These are phyloP conservation scores for Bubo bubo DNA, from an alignment of 2,113 vertebrate species.

Conservation along the genomic window DNA sequence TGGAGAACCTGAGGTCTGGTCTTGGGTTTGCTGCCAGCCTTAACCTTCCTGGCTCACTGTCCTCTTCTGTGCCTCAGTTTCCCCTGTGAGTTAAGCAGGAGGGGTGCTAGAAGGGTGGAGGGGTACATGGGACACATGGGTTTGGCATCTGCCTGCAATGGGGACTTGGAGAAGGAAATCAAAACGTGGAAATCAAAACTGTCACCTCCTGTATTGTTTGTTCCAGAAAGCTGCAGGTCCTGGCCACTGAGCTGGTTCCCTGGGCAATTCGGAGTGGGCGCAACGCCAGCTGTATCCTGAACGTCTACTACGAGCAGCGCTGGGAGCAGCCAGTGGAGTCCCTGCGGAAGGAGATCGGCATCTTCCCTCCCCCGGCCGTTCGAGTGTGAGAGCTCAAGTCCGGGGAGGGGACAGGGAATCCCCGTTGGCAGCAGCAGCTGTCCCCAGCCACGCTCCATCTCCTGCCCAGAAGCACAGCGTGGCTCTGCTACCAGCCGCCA, in stretches of 20 bases:
- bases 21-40: not conserved
- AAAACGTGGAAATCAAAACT: not conserved
- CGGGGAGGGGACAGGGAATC: not conserved
- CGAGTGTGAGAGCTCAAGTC: not conserved
- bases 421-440: not conserved
- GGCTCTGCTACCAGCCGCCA: not conserved
- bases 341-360: conserved; percentile 86
- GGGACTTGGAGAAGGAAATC: not conserved
- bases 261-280: conserved; percentile 86
- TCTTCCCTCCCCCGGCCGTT: conserved; percentile 73
- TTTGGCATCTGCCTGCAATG: not conserved
- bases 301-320: conserved; percentile 88
- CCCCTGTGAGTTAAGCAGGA: not conserved
- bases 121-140: not conserved
- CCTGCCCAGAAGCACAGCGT: rapidly evolving
- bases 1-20: not conserved
- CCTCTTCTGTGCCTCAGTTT: not conserved
- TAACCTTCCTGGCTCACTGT: not conserved
- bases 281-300: conserved; percentile 82
- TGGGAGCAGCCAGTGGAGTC: conserved; percentile 89
- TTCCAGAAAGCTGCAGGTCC: conserved; percentile 78
- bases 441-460: rapidly evolving
- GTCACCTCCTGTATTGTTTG: not conserved
- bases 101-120: not conserved
- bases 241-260: conserved; percentile 82